These are phyloP conservation scores for Lamproptera curius DNA, from an alignment of 2,888 invertebrate genomes.

Conservation along the genomic window DNA sequence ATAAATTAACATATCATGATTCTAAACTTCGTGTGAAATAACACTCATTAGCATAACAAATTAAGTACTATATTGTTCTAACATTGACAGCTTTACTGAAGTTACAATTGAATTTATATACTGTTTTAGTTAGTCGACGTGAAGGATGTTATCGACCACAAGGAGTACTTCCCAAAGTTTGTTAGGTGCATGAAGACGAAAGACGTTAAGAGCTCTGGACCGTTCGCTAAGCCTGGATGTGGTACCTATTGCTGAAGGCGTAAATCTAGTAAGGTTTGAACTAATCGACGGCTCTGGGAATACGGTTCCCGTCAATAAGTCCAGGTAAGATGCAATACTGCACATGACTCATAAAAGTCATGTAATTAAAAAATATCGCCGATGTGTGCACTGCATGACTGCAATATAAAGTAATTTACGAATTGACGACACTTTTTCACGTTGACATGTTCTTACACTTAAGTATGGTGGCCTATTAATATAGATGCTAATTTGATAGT, in stretches of 20 bases:
- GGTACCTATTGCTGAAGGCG: conserved; percentile 80
- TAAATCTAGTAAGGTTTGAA: conserved; percentile 79
- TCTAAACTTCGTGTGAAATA: too few relatives aligned
- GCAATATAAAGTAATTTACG: too few relatives aligned
- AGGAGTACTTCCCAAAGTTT: conserved; percentile 69
- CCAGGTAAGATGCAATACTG: conserved; percentile 48
- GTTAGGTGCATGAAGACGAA: conserved; percentile 73
- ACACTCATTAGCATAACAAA: too few relatives aligned
- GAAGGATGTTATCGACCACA: conserved; percentile 64
- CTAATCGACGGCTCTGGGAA: conserved; percentile 63
- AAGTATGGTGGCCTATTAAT: too few relatives aligned
- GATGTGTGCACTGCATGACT: too few relatives aligned
- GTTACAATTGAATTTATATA: conserved; percentile 19
- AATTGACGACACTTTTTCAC: too few relatives aligned
- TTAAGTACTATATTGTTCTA: conserved; percentile 7
- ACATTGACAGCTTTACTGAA: conserved; percentile 6
- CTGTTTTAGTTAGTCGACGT: conserved; percentile 57
- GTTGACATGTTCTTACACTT: too few relatives aligned
- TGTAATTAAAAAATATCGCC: too few relatives aligned
- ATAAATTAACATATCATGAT: too few relatives aligned
- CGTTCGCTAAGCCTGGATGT: conserved; percentile 77
- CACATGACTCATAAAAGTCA: too few relatives aligned
- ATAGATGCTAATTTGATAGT: too few relatives aligned
- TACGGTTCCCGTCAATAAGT: conserved; percentile 56
- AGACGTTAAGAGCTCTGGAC: conserved; percentile 78